Percentiles rank a stretch among this genome's conserved stretches.
Conservation (phyloP, 2,888 invertebrate species). For the Melipona beecheii region DNA sequence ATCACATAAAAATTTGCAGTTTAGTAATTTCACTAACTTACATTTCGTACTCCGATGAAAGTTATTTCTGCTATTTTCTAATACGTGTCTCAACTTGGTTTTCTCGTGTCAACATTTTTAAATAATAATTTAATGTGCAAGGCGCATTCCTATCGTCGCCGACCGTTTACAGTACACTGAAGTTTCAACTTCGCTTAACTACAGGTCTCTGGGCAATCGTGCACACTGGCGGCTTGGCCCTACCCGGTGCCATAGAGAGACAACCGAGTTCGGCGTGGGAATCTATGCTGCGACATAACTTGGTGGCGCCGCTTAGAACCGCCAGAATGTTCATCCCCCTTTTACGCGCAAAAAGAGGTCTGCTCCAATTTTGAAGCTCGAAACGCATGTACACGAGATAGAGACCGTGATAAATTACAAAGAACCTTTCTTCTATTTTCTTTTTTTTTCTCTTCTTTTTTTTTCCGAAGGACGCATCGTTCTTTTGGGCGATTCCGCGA, state of each 20-base stretch:
- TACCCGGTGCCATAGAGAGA: constrained; percentile 88
- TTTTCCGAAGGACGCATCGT: constrained; percentile 76
- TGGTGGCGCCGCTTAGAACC: constrained; percentile 90
- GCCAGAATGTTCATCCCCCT: constrained; percentile 91
- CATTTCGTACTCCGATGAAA: background rate
- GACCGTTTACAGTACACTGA: constrained; percentile 42
- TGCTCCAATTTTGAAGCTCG: background rate
- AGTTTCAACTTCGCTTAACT: constrained; percentile 72
- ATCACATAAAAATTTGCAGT: background rate
- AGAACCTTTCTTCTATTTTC: background rate
- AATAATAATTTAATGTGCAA: constrained; percentile 7
- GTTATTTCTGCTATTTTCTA: background rate
- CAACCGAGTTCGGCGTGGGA: constrained; percentile 90
- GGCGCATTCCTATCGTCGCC: constrained; percentile 50
- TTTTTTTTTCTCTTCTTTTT: background rate
- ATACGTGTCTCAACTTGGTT: no score
- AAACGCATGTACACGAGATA: background rate
- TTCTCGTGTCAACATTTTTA: background rate
- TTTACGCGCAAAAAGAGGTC: constrained; percentile 86
- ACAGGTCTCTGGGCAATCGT: constrained; percentile 92
- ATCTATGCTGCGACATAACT: constrained; percentile 88
- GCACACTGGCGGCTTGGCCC: constrained; percentile 92
- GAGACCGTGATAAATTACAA: background rate
- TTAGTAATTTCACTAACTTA: constrained; percentile 4
- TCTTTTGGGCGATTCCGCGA: constrained; percentile 77